phyloP scores from a whole-genome alignment of 2,888 invertebrate genomes.

The Chaitophorus viminalis region DNA sequence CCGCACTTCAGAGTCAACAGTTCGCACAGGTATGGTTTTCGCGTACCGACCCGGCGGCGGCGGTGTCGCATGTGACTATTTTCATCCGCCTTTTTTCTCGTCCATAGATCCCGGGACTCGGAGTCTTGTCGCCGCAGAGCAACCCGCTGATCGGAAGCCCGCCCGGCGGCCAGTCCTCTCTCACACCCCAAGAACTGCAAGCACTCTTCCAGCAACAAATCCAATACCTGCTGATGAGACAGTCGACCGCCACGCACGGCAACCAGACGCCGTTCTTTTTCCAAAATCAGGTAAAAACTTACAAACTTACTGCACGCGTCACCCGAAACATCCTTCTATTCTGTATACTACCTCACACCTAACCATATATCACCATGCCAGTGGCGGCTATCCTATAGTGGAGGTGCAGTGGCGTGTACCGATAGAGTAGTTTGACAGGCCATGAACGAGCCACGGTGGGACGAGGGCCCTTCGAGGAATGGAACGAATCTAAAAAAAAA shows the following conservation, averaged over 20 bases:
- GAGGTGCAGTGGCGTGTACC: no score
- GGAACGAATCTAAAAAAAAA: no score
- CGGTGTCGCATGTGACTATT: background rate
- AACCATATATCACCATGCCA: no score
- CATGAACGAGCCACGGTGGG: no score
- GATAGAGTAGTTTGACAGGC: no score
- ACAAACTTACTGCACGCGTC: no score
- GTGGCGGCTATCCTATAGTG: no score
- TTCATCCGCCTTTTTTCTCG: slow-evolving; percentile 60
- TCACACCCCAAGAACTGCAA: slow-evolving; percentile 68
- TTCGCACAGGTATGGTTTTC: slow-evolving; percentile 43
- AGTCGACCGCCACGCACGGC: slow-evolving; percentile 66
- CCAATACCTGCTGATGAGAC: slow-evolving; percentile 76
- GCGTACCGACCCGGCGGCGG: background rate
- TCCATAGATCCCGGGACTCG: slow-evolving; percentile 49
- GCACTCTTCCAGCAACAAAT: slow-evolving; percentile 68
- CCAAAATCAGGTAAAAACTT: slow-evolving; percentile 77
- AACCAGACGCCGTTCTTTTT: slow-evolving; percentile 79
- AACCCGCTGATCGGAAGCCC: slow-evolving; percentile 67
- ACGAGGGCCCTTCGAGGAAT: no score
- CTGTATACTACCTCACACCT: no score
- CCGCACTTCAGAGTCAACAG: slow-evolving; percentile 49
- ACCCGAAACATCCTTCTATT: no score
- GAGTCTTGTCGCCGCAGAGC: slow-evolving; percentile 66
- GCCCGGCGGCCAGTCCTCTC: slow-evolving; percentile 66